These are phyloP conservation scores for Hesperophylax magnus DNA, from an alignment of 1,140 invertebrate genomes.

Conservation along the genomic window DNA sequence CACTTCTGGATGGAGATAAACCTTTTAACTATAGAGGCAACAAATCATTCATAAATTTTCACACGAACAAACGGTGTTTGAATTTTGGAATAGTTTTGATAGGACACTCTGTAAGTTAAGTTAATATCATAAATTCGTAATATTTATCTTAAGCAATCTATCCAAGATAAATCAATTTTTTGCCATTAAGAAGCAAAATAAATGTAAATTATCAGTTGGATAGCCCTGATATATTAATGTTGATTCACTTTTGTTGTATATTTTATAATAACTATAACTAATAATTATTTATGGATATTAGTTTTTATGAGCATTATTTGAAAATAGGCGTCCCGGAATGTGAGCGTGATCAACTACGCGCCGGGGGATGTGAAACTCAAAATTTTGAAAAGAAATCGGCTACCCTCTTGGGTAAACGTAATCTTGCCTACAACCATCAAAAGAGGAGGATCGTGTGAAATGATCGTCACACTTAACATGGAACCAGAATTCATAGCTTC, in stretches of 20 bases:
- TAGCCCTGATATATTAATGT: too few relatives aligned
- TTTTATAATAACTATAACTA: too few relatives aligned
- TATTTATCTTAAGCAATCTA: too few relatives aligned
- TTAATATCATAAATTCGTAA: too few relatives aligned
- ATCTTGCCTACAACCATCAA: neutral
- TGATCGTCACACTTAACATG: neutral
- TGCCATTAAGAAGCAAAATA: too few relatives aligned
- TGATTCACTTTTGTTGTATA: too few relatives aligned
- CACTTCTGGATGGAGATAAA: neutral
- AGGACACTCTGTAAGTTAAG: constrained; percentile 18
- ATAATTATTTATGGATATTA: too few relatives aligned
- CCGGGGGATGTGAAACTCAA: neutral
- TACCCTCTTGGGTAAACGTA: constrained; percentile 16
- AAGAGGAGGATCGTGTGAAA: neutral
- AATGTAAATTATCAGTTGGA: too few relatives aligned
- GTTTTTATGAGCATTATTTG: neutral
- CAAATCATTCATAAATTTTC: constrained; percentile 16
- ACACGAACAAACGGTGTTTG: neutral
- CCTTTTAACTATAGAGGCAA: neutral
- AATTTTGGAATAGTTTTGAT: constrained; percentile 29
- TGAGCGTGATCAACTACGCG: neutral
- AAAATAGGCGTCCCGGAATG: neutral
- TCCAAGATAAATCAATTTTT: too few relatives aligned
- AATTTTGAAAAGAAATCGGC: constrained; percentile 14
- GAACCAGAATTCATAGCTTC: neutral